phyloP scores from a whole-genome alignment of 2,888 invertebrate genomes.

The Ormyrus nitidulus region DNA sequence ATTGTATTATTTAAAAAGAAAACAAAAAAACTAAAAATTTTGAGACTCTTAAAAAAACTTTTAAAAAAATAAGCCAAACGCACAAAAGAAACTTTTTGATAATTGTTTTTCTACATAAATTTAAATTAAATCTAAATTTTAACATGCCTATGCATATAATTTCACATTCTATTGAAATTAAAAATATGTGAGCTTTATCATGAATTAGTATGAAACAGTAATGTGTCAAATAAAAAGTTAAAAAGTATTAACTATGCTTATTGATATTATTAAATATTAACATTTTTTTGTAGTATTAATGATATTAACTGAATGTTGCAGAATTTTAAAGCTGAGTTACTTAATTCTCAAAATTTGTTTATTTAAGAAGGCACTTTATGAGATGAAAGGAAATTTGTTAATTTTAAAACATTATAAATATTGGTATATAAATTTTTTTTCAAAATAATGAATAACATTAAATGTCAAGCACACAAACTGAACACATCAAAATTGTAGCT shows the following conservation, averaged over 20 bases:
- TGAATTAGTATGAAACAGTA: background rate
- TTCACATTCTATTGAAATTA: background rate
- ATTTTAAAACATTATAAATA: no score
- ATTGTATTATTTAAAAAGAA: no score
- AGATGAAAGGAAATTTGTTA: background rate
- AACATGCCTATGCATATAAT: background rate
- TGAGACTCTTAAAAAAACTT: background rate
- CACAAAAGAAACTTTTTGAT: constrained; percentile 2
- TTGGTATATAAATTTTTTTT: no score
- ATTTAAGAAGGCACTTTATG: background rate
- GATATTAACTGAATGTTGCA: no score
- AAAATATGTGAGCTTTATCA: no score
- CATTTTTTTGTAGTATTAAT: no score
- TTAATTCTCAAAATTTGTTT: no score
- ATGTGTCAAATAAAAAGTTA: background rate
- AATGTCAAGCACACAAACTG: no score
- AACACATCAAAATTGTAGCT: background rate
- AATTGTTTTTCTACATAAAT: background rate
- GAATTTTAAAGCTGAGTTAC: no score
- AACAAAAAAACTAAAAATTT: no score
- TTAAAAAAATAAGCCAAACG: background rate
- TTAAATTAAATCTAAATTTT: constrained; percentile 4
- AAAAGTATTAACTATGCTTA: background rate
- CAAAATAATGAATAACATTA: no score
- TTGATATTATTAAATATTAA: no score